These are phyloP conservation scores for Podarcis muralis DNA, from an alignment of 2,113 vertebrate genomes.

Conservation along the genomic window DNA sequence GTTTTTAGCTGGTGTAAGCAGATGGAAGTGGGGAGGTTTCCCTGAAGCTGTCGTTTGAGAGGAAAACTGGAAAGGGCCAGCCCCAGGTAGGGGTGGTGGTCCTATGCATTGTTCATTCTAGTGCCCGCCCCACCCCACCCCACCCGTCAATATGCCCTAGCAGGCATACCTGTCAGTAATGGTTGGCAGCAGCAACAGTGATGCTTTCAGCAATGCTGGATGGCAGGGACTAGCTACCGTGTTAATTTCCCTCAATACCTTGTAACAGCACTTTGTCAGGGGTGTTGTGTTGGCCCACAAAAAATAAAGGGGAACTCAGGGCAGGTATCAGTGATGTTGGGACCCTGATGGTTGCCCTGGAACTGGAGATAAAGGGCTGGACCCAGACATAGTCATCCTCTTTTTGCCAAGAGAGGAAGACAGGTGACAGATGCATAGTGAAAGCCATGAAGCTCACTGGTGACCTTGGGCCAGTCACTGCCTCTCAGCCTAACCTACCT, in stretches of 20 bases:
- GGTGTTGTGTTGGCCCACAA: background rate
- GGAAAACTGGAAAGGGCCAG: background rate
- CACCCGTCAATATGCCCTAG: background rate
- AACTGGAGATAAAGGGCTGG: background rate
- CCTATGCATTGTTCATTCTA: background rate
- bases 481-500: too few species aligned
- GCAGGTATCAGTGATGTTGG: background rate
- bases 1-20: background rate
- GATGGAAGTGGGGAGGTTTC: background rate
- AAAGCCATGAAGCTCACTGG: too few species aligned
- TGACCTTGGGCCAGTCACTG: too few species aligned
- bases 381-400: too few species aligned
- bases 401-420: too few species aligned
- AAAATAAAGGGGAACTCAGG: background rate
- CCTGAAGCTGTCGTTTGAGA: background rate
- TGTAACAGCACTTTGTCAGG: background rate
- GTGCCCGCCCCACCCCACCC: fast-evolving
- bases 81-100: background rate
- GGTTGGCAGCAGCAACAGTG: background rate
- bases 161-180: background rate
- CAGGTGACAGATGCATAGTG: too few species aligned
- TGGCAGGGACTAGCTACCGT: background rate
- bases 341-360: background rate
- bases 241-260: background rate
- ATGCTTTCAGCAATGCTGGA: background rate